A percentile compares a stretch with the other conserved stretches of the same genome.
These are phyloP conservation scores for Fistularia commersonii DNA, from an alignment of 2,797 vertebrate species.

Conservation along the genomic window DNA sequence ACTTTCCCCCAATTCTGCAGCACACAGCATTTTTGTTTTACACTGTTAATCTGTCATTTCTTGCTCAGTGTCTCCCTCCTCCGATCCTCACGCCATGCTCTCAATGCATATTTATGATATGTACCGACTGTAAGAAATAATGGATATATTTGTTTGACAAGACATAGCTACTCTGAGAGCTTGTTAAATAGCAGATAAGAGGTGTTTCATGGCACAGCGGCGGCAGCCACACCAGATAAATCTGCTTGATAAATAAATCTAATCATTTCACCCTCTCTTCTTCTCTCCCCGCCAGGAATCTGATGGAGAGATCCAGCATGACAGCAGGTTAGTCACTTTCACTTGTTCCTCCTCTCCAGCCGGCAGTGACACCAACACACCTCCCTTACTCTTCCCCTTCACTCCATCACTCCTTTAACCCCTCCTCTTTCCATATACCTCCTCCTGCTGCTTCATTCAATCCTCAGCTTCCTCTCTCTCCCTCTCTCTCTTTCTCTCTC, in stretches of 20 bases:
- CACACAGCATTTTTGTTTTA: slow-evolving; percentile 54
- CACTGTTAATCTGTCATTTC: slow-evolving; percentile 58
- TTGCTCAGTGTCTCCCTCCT: slow-evolving; percentile 22
- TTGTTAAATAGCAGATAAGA: slow-evolving; percentile 63
- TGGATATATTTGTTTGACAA: slow-evolving; percentile 63
- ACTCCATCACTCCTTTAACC: slow-evolving; percentile 36
- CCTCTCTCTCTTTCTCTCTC: slow-evolving; percentile 19
- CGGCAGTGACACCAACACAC: slow-evolving; percentile 34
- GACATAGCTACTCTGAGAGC: slow-evolving; percentile 49
- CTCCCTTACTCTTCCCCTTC: slow-evolving; percentile 19
- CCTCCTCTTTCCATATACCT: slow-evolving; percentile 53
- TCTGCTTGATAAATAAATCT: slow-evolving; percentile 65
- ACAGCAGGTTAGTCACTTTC: slow-evolving; percentile 86
- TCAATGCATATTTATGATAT: slow-evolving; percentile 31
- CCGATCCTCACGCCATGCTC: slow-evolving; percentile 30
- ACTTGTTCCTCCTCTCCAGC: slow-evolving; percentile 59
- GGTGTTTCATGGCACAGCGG: slow-evolving; percentile 32
- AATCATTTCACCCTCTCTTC: slow-evolving; percentile 60
- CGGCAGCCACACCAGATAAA: slow-evolving; percentile 44
- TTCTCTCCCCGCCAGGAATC: slow-evolving; percentile 78
- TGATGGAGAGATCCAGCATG: slow-evolving; percentile 86
- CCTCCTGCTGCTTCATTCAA: slow-evolving; percentile 57
- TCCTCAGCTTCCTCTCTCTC: slow-evolving; percentile 37
- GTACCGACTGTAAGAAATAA: slow-evolving; percentile 44
- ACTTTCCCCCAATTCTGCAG: slow-evolving; percentile 53